These are phyloP conservation scores for Molossus alvarezi DNA, from an alignment of 2,797 vertebrate genomes.

Conservation along the genomic window DNA sequence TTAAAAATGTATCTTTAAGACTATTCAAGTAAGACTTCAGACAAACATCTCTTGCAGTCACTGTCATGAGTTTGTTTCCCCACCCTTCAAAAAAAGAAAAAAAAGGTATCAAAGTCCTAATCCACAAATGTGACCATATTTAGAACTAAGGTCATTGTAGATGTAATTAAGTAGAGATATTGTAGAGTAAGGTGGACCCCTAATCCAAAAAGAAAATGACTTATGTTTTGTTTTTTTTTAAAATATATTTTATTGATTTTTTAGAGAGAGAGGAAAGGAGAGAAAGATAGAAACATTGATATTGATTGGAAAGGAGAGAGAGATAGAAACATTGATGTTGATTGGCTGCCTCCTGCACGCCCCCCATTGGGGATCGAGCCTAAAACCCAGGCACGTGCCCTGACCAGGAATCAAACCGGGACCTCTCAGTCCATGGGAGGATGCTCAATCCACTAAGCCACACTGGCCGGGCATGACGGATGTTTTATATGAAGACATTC, in stretches of 20 bases:
- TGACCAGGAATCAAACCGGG: no score
- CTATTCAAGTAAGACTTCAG: conserved; percentile 1
- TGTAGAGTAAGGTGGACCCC: background rate
- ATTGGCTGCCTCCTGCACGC: no score
- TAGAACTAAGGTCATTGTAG: background rate
- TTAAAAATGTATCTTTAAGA: background rate
- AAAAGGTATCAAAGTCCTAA: background rate
- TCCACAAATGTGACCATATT: background rate
- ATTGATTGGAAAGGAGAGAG: no score
- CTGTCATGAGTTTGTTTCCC: background rate
- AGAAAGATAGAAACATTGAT: no score
- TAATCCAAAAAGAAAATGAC: background rate
- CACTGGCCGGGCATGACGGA: background rate
- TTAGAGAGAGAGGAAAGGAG: no score
- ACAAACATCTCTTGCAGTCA: background rate
- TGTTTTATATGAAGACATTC: background rate
- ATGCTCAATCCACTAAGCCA: no score
- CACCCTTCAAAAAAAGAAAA: background rate
- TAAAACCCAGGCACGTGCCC: no score
- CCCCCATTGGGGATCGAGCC: no score
- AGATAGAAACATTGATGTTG: no score
- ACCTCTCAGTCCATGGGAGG: no score
- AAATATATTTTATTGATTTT: no score
- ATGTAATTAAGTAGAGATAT: background rate
- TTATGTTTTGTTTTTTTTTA: background rate